phyloP scores from a whole-genome alignment of 1,140 invertebrate species.

The Pantala flavescens region DNA sequence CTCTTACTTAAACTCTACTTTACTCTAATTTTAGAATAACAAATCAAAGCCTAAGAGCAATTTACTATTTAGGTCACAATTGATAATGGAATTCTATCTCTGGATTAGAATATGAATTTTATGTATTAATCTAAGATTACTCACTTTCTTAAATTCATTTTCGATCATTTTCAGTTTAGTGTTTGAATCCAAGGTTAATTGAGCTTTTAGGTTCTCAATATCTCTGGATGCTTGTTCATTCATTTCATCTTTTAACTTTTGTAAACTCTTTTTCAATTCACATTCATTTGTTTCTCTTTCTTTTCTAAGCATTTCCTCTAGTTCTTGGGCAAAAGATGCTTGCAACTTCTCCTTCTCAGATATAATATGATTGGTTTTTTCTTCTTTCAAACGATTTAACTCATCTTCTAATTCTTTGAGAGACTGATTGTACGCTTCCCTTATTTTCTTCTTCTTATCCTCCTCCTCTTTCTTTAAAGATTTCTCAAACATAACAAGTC shows the following conservation, averaged over 20 bases:
- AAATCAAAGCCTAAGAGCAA: too few species aligned
- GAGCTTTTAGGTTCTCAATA: background rate
- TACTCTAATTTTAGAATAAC: too few species aligned
- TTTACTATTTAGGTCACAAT: too few species aligned
- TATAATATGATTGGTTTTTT: constrained; percentile 15
- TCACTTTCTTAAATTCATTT: background rate
- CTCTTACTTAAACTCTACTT: too few species aligned
- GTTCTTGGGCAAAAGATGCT: background rate
- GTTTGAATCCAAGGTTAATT: background rate
- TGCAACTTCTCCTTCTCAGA: background rate
- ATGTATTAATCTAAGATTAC: too few species aligned
- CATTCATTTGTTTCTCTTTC: background rate
- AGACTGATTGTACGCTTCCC: constrained; percentile 30
- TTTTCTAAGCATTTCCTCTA: background rate
- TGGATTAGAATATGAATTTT: too few species aligned
- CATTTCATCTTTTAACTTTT: background rate
- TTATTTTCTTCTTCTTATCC: constrained; percentile 30
- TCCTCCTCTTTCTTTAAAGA: constrained; percentile 21
- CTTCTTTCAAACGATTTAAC: constrained; percentile 27
- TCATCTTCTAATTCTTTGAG: constrained; percentile 32
- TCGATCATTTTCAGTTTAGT: background rate
- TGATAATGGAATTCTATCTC: too few species aligned
- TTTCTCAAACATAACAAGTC: background rate
- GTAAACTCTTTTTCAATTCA: background rate
- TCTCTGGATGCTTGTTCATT: background rate